Evolutionary conservation across 1,140 invertebrate genomes (phyloP).

Genomic region (Leptinotarsa texana): DNA sequence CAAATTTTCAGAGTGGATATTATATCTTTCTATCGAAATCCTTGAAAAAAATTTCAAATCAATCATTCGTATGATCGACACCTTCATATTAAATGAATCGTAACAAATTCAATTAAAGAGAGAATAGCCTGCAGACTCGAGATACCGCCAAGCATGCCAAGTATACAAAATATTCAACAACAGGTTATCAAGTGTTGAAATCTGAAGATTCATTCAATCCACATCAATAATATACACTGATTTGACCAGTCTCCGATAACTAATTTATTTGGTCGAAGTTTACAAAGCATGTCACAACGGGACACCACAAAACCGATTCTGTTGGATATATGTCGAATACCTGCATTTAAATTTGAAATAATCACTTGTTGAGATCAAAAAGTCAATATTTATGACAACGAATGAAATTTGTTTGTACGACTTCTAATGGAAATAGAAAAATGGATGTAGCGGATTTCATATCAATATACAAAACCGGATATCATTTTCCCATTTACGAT

Average conservation of each 20-base stretch:
- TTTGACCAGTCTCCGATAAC: conserved; percentile 19
- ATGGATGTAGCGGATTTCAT: too few species aligned
- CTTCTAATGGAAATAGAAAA: too few species aligned
- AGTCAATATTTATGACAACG: not conserved
- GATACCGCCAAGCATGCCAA: not conserved
- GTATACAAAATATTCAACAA: conserved; percentile 23
- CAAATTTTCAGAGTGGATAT: too few species aligned
- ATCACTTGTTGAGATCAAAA: not conserved
- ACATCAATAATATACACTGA: conserved; percentile 27
- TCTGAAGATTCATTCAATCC: conserved; percentile 30
- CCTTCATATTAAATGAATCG: too few species aligned
- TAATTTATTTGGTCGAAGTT: conserved; percentile 27
- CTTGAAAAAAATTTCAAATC: too few species aligned
- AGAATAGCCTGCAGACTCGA: not conserved
- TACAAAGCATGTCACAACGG: conserved; percentile 29
- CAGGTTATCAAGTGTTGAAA: conserved; percentile 27
- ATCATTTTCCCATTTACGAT: too few species aligned
- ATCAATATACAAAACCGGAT: too few species aligned
- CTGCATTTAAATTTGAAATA: not conserved
- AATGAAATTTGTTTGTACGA: not conserved
- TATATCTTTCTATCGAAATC: too few species aligned
- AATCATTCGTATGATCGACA: too few species aligned
- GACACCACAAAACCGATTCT: conserved; percentile 33
- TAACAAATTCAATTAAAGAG: not conserved
- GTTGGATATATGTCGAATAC: conserved; percentile 30